Evolutionary conservation across 30 jellyfish, hydroid and myxozoan genomes (phyloP).

Genomic region (Phacellophora camtschatica): DNA sequence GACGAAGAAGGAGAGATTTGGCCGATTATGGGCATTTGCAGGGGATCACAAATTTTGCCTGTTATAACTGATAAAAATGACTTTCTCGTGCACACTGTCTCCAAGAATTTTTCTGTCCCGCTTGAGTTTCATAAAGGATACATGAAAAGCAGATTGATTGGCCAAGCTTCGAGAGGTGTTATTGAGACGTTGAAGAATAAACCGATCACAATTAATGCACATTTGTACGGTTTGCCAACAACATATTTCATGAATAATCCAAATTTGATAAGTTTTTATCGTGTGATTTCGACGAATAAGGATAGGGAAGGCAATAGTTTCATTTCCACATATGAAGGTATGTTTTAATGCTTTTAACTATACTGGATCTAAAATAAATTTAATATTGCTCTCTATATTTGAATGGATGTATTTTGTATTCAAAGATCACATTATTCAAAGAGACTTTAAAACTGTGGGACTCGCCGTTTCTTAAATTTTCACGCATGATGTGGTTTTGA

Average conservation of each 20-base stretch:
- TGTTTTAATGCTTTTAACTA: too few relatives aligned
- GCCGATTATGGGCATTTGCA: conserved; percentile 91
- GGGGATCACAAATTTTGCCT: conserved; percentile 93
- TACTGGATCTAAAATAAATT: too few relatives aligned
- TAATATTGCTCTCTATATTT: too few relatives aligned
- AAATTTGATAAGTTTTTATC: conserved; percentile 52
- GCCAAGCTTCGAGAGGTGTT: conserved; percentile 81
- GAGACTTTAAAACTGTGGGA: too few relatives aligned
- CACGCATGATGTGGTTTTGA: too few relatives aligned
- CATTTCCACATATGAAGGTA: conserved; percentile 93
- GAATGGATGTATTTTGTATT: too few relatives aligned
- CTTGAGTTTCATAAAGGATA: conserved; percentile 65
- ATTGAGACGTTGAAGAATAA: conserved; percentile 54
- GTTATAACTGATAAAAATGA: conserved; percentile 59
- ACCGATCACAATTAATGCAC: conserved; percentile 89
- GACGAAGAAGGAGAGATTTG: conserved; percentile 74
- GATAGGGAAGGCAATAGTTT: conserved; percentile 84
- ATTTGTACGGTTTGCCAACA: conserved; percentile 61
- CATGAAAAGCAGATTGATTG: conserved; percentile 74
- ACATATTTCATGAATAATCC: conserved; percentile 24
- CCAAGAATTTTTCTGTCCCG: conserved; percentile 73
- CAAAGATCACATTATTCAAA: too few relatives aligned
- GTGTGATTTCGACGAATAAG: conserved; percentile 65
- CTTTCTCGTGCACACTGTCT: conserved; percentile 44
- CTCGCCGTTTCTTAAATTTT: too few relatives aligned